Conservation (phyloP, 2,797 vertebrate genomes). For the Gymnoscopelus microlampas region DNA sequence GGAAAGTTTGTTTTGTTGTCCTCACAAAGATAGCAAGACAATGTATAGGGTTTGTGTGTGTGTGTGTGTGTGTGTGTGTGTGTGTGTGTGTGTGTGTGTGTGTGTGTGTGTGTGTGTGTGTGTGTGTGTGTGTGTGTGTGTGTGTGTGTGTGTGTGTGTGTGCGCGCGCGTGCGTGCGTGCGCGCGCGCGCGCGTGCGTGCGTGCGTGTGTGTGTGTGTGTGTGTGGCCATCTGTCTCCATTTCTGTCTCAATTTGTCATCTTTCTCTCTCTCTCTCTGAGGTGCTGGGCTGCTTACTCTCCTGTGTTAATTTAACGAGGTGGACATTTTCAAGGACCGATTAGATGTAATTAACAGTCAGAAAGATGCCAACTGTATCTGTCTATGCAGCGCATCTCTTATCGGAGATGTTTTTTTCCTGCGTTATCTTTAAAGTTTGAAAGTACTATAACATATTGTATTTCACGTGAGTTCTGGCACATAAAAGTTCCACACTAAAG, state of each 20-base stretch:
- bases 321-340: constrained; percentile 51
- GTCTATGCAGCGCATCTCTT: constrained; percentile 46
- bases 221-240: constrained; percentile 14
- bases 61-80: not conserved
- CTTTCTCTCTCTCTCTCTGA: constrained; percentile 43
- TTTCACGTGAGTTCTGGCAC: constrained; percentile 38
- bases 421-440: constrained; percentile 42
- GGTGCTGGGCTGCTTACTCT: constrained; percentile 51
- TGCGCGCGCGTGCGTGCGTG: too few relatives aligned
- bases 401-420: constrained; percentile 54
- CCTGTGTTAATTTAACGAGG: constrained; percentile 60
- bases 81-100: too few relatives aligned
- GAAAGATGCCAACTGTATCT: constrained; percentile 55
- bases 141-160: not conserved
- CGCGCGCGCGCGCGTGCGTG: not conserved
- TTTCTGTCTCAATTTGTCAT: constrained; percentile 31
- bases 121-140: not conserved
- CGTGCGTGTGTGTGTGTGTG: not conserved
- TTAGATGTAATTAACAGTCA: constrained; percentile 68
- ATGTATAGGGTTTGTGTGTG: not conserved
- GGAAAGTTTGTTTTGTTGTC: too few relatives aligned
- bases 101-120: not conserved
- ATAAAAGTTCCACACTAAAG: constrained; percentile 31
- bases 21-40: too few relatives aligned
- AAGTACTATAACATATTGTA: constrained; percentile 33